These are phyloP conservation scores for Xylocopa sonorina DNA, from an alignment of 1,140 invertebrate genomes.

Conservation along the genomic window DNA sequence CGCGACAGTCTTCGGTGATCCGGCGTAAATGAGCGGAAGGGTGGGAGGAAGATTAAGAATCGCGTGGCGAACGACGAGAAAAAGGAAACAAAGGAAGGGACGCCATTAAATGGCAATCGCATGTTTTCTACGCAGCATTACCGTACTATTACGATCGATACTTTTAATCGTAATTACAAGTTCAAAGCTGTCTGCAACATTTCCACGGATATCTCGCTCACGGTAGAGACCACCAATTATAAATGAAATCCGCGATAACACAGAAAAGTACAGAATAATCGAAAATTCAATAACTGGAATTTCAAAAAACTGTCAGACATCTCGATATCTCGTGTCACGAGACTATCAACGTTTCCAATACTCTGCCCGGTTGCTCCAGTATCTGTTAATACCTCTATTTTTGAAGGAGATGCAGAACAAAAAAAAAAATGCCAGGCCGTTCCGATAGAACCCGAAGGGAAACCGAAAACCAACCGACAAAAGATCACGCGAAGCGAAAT, in stretches of 20 bases:
- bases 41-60: conserved; percentile 20
- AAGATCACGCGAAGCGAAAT: neutral
- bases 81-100: neutral
- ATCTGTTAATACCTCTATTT: neutral
- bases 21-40: neutral
- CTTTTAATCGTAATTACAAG: no score
- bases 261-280: neutral
- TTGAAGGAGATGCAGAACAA: neutral
- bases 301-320: neutral
- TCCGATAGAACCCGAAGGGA: neutral
- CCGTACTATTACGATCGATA: no score
- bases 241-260: no score
- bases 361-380: neutral
- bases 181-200: no score
- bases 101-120: no score
- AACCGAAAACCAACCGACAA: neutral
- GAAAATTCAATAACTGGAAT: neutral
- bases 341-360: neutral
- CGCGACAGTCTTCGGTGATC: neutral
- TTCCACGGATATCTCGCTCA: no score
- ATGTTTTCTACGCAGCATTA: no score
- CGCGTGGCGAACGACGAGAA: neutral
- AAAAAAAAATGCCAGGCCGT: neutral
- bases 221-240: no score
- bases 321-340: neutral